Evolutionary conservation across 2,113 vertebrate genomes (phyloP).

Genomic region (Paracanthobrama guichenoti): DNA sequence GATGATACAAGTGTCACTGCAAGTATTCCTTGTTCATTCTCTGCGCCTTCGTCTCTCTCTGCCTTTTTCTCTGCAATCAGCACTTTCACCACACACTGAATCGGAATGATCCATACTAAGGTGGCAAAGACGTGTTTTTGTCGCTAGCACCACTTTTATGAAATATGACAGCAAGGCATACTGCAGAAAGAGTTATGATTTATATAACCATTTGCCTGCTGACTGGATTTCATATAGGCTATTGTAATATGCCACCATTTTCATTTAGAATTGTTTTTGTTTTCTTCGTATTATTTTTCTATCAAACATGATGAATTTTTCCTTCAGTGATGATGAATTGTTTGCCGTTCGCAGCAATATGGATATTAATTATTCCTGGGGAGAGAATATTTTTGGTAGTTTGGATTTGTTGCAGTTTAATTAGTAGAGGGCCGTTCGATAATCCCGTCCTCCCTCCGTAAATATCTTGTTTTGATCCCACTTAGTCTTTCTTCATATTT

Average conservation of each 20-base stretch:
- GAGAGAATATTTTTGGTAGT: background rate
- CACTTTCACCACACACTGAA: slow-evolving; percentile 1
- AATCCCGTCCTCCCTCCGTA: background rate
- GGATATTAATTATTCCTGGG: slow-evolving; percentile 6
- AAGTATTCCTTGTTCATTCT: background rate
- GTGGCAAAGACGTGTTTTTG: background rate
- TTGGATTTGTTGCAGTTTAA: background rate
- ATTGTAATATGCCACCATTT: slow-evolving; percentile 1
- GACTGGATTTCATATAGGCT: slow-evolving; percentile 4
- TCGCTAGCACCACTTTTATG: background rate
- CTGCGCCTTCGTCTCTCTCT: slow-evolving; percentile 44
- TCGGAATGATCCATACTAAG: background rate
- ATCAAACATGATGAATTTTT: slow-evolving; percentile 31
- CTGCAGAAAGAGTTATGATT: slow-evolving; percentile 27
- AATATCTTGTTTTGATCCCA: slow-evolving; percentile 7
- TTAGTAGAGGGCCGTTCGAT: background rate
- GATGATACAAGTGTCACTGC: background rate
- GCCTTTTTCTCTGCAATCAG: slow-evolving; percentile 42
- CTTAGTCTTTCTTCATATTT: background rate
- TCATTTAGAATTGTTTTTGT: slow-evolving; percentile 24
- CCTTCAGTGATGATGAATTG: slow-evolving; percentile 27
- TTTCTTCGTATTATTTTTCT: slow-evolving; percentile 22
- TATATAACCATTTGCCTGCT: background rate
- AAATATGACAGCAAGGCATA: slow-evolving; percentile 18
- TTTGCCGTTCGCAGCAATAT: background rate